Evolutionary conservation across 2,888 invertebrate genomes (phyloP).

Genomic region (Tetragonisca angustula): DNA sequence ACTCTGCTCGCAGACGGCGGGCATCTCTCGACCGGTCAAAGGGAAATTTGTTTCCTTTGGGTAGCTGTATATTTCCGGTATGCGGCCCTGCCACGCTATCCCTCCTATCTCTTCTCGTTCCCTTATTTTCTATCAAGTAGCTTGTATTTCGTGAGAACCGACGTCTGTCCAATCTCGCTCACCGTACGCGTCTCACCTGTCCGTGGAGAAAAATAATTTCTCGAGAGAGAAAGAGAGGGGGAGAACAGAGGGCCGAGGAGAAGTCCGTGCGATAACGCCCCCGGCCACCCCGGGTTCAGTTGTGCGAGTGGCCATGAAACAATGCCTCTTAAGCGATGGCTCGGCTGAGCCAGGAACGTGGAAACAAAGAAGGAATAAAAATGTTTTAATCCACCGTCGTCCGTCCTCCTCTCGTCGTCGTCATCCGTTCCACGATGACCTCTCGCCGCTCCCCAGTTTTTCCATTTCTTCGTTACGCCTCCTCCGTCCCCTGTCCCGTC

Average conservation of each 20-base stretch:
- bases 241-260: constrained; percentile 36
- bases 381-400: constrained; percentile 65
- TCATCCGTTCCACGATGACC: constrained; percentile 41
- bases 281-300: constrained; percentile 25
- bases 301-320: constrained; percentile 65
- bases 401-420: constrained; percentile 11
- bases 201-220: constrained; percentile 66
- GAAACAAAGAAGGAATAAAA: constrained; percentile 54
- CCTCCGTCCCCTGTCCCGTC: constrained; percentile 7
- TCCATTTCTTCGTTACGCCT: constrained; percentile 25
- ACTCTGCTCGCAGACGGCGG: background rate
- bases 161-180: constrained; percentile 69
- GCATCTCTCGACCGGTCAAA: constrained; percentile 4
- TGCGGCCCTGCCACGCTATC: background rate
- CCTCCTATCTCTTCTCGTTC: background rate
- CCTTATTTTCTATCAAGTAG: constrained; percentile 53
- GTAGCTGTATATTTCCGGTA: constrained; percentile 11
- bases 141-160: constrained; percentile 53
- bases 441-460: constrained; percentile 24
- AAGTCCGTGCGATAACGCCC: constrained; percentile 42
- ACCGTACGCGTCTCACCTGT: constrained; percentile 66
- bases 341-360: constrained; percentile 47
- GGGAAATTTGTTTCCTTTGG: constrained; percentile 29
- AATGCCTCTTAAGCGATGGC: constrained; percentile 71
- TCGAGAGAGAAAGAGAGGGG: constrained; percentile 35